Evolutionary conservation across 2,888 invertebrate genomes (phyloP), one percentile per base, ranked within the genome.

Genomic region (Spilarctia lutea): DNA sequence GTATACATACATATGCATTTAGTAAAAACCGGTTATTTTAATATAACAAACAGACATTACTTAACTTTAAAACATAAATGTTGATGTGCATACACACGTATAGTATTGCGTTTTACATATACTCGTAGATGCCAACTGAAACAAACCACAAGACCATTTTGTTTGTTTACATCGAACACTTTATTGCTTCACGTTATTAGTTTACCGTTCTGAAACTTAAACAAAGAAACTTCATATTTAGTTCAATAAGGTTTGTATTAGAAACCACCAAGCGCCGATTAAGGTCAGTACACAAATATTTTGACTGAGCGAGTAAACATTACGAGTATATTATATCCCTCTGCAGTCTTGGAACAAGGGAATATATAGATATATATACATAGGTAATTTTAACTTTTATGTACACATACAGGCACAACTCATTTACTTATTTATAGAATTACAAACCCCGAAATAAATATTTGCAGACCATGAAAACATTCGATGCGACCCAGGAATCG

Each of bases 151-250:
- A 4, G 65, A 66, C 48, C 71, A 80, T 60, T 75, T 81, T 68
- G 82, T 78, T 73, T 73, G 74, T 66, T 70, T 67, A 73, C 52
- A 72, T 75, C 73, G 45, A 75, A 65, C 68, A 74, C 72, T 79
- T 78, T 71, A 76, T 71, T 42, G 70, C 72, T 68, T 33, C 74
- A 77, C 75, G 72, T 63, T 74, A 77, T 72, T 74, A 82, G 77
- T 82, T 83, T 79, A 74, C 71, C 33, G 68, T 77, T 75, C 33
- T 39, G 24, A 33, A 81, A 81, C 74, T 78, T 71, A 76, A 76
- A 83, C 83, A 77, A 75, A 76, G 73, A 68, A 76, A 69, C 76
- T 74, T 68, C 35, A 56, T 56, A 56, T 24, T 56, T 52, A 68
- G 63, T 39, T 66, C 72, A 73, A 73, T 72, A 72, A 39, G 74